Evolutionary conservation across 2,797 vertebrate genomes (phyloP).

Genomic region (Megalops cyprinoides): DNA sequence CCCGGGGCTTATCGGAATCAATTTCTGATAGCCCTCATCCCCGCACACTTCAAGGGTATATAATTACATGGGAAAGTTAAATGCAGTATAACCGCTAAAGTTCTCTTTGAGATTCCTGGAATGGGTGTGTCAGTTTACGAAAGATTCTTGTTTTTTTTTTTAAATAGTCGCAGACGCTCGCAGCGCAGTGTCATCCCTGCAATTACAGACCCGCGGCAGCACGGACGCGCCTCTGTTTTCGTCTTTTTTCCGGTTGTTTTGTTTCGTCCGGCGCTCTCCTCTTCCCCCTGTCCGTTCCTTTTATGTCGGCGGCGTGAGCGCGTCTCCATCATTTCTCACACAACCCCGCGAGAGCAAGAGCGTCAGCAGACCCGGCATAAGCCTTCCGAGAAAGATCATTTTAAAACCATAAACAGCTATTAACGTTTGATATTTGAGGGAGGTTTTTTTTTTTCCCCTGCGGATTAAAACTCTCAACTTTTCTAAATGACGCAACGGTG

Average conservation of each 20-base stretch:
- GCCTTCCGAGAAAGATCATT: slow-evolving; percentile 12
- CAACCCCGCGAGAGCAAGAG: not conserved
- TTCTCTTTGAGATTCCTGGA: slow-evolving; percentile 71
- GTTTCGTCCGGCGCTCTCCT: slow-evolving; percentile 19
- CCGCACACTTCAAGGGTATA: slow-evolving; percentile 52
- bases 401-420: slow-evolving; percentile 2
- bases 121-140: slow-evolving; percentile 72
- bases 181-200: slow-evolving; percentile 50
- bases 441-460: not conserved
- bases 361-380: not conserved
- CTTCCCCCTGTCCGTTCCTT: slow-evolving; percentile 8
- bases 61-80: slow-evolving; percentile 64
- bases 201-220: slow-evolving; percentile 52
- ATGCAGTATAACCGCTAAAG: slow-evolving; percentile 67
- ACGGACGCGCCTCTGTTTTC: slow-evolving; percentile 36
- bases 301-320: slow-evolving; percentile 31
- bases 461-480: not conserved
- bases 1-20: slow-evolving; percentile 49
- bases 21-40: slow-evolving; percentile 58
- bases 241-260: slow-evolving; percentile 28
- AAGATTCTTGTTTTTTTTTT: slow-evolving; percentile 53
- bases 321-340: slow-evolving; percentile 23
- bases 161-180: not conserved
- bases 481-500: not conserved
- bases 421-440: slow-evolving; percentile 11